Base-by-base conservation (phyloP, 2,113 vertebrate genomes). In the Hydropotes inermis region DNA sequence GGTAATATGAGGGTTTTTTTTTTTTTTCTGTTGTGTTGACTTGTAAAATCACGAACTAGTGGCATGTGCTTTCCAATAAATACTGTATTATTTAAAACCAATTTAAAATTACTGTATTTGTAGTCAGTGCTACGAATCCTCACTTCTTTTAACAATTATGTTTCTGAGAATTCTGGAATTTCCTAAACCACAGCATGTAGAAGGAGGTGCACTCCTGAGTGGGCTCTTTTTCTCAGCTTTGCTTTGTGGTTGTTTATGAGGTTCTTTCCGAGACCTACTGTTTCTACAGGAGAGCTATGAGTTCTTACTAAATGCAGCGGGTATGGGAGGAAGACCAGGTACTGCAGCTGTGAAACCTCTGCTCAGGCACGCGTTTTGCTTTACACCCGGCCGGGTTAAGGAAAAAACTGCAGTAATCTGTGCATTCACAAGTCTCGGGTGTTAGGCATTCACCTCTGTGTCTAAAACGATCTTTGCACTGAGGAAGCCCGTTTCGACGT, bases 121-220 rank as follows among this genome's bases (percentile, higher is more conserved):
- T 16, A 78, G 60, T 33, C 9, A 85, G 43, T 27, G 93, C 54
- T 86, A n/a, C 36, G 87, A 94, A 92, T 60, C 87, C 64, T 82
- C 97, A 21, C 74, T 92, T 92, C 94, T 90, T 95, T 83, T 25
- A 94, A 94, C 92, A 82, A 45, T 50, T 4, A 60, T 27, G 61
- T 95, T 97, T 97, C 97, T 83, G 95, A 98, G 98, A 97, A 97
- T 83, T 91, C 82, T 92, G 97, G 96, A 95, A 97, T 98, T 97
- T 97, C 97, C 97, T 97, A 81, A 83, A 23, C 92, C 96, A 78
- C 96, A 67, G 4, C 16, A 50, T 60, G 87, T 4, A 39, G 79
- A 67, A 70, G 58, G 88, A 79, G 86, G 89, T 79, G 89, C 81
- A 83, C 91, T 84, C 74, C 50, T 14, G 87, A 50, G 85, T 52